Evolutionary conservation across 1,140 invertebrate genomes (phyloP).

Genomic region (Carposina sasakii): DNA sequence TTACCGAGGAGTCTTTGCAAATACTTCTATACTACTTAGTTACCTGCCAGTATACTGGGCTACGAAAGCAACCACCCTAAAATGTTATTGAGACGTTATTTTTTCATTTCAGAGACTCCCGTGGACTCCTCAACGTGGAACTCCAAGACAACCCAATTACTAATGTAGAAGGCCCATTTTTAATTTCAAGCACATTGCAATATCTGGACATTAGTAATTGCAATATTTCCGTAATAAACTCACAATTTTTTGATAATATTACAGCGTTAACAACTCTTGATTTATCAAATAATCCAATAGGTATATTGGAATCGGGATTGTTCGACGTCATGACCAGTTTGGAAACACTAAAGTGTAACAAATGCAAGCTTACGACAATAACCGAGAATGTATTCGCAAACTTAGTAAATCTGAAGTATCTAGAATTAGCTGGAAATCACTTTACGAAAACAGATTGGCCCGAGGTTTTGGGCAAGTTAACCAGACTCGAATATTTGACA

Average conservation of each 20-base stretch:
- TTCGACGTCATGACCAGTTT: constrained; percentile 78
- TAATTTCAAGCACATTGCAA: constrained; percentile 77
- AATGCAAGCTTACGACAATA: constrained; percentile 77
- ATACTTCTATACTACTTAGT: too few species aligned
- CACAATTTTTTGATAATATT: constrained; percentile 79
- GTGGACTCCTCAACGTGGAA: constrained; percentile 79
- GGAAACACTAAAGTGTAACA: constrained; percentile 77
- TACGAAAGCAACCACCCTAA: too few species aligned
- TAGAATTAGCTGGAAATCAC: constrained; percentile 78
- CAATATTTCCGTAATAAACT: constrained; percentile 73
- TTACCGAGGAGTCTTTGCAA: background rate
- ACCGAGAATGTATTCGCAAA: constrained; percentile 73
- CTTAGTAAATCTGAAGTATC: constrained; percentile 75
- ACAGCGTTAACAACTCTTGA: constrained; percentile 78
- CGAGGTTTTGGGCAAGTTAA: constrained; percentile 73
- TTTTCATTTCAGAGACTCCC: constrained; percentile 75
- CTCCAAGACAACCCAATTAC: constrained; percentile 79
- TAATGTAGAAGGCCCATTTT: constrained; percentile 74
- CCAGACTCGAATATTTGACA: constrained; percentile 77
- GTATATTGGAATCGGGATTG: constrained; percentile 71
- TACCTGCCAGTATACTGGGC: too few species aligned
- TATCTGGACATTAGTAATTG: constrained; percentile 80
- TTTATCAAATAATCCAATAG: constrained; percentile 79
- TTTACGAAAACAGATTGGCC: constrained; percentile 75
- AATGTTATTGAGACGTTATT: too few species aligned